Conservation (phyloP, 1,140 invertebrate species). For the Brachionus sp. region DNA sequence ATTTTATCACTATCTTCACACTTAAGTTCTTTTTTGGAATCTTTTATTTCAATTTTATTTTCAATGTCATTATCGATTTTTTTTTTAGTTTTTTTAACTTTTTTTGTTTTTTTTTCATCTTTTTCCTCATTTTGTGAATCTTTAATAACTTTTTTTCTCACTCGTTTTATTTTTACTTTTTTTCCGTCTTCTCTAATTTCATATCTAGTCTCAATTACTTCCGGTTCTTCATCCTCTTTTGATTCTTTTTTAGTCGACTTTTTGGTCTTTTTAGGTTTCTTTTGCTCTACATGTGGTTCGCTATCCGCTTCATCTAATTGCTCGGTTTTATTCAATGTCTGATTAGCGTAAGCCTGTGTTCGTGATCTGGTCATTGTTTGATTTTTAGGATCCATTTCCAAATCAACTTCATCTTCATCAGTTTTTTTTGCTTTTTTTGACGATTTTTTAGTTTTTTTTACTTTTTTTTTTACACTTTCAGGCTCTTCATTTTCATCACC, state of each 20-base stretch:
- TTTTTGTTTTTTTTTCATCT: background rate
- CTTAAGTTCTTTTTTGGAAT: background rate
- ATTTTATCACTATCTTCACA: background rate
- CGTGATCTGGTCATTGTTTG: background rate
- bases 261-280: background rate
- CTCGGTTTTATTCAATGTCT: background rate
- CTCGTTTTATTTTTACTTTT: background rate
- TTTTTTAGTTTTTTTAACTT: background rate
- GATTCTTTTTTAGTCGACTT: background rate
- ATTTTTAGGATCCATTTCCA: background rate
- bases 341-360: background rate
- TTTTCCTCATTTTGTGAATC: background rate
- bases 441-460: background rate
- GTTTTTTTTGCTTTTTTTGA: background rate
- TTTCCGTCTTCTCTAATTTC: background rate
- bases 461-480: background rate
- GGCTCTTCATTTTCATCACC: background rate
- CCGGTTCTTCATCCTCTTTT: background rate
- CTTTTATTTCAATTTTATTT: background rate
- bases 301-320: background rate
- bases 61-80: background rate
- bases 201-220: background rate
- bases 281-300: background rate
- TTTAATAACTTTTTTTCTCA: background rate
- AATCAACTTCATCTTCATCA: background rate